These are phyloP conservation scores for Dysidea cf. avara DNA, from an alignment of 37 sponge, comb jelly and placozoan genomes.

Conservation along the genomic window DNA sequence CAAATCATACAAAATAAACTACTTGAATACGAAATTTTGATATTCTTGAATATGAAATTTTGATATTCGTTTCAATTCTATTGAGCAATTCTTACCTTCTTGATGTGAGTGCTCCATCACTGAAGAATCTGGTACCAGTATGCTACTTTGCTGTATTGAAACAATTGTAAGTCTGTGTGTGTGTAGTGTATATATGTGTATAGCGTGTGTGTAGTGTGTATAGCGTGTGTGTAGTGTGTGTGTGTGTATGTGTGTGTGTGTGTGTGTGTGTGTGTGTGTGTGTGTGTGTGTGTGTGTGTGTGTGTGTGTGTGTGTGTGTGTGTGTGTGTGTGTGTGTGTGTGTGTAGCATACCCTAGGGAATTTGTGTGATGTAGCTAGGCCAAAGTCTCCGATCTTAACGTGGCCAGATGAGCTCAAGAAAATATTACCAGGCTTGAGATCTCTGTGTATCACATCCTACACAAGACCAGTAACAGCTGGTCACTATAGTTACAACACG, in stretches of 20 bases:
- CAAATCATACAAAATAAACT: too few species aligned
- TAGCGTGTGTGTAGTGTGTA: too few species aligned
- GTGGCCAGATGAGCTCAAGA: slow-evolving; percentile 85
- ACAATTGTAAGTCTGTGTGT: too few species aligned
- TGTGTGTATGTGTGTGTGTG: slow-evolving; percentile 8
- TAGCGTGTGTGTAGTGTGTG: not conserved
- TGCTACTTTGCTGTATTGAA: not conserved
- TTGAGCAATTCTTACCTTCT: too few species aligned
- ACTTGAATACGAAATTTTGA: too few species aligned
- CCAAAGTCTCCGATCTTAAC: slow-evolving; percentile 99
- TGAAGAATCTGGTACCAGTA: not conserved
- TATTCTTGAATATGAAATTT: too few species aligned
- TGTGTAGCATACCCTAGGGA: slow-evolving; percentile 35
- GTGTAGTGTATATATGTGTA: too few species aligned
- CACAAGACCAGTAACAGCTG: not conserved
- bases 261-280: too few species aligned
- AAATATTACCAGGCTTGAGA: slow-evolving; percentile 96
- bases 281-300: too few species aligned
- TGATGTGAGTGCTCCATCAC: not conserved
- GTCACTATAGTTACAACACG: not conserved
- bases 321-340: too few species aligned
- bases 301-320: too few species aligned
- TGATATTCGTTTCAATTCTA: too few species aligned
- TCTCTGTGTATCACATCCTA: slow-evolving; percentile 93
- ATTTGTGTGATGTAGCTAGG: slow-evolving; percentile 76